Conservation (phyloP, 1,140 invertebrate species). For the Drosophila fuyamai region DNA sequence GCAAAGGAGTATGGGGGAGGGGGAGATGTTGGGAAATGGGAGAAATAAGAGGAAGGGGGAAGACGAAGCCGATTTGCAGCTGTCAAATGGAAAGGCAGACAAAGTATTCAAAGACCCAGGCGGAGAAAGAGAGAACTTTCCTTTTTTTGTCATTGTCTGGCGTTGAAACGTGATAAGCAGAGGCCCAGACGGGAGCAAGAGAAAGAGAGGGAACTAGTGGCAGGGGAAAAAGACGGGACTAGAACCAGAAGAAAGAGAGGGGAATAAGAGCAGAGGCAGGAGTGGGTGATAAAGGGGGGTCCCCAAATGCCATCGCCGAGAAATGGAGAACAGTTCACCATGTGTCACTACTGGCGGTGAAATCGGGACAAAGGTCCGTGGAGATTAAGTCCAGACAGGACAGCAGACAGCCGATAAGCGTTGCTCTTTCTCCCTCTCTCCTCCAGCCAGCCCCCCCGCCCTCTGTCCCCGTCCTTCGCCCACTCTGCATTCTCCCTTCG, state of each 20-base stretch:
- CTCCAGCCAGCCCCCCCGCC: not conserved
- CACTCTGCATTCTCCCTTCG: conserved; percentile 8
- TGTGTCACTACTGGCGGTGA: conserved; percentile 54
- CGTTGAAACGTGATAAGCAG: conserved; percentile 62
- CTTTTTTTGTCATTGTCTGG: conserved; percentile 65
- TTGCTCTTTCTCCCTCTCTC: conserved; percentile 4
- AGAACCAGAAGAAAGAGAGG: conserved; percentile 1
- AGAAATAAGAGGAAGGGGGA: not conserved
- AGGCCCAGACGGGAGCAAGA: conserved; percentile 26
- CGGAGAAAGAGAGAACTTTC: conserved; percentile 33
- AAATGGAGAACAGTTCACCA: conserved; percentile 20
- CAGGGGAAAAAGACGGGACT: not conserved
- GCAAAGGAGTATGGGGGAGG: not conserved
- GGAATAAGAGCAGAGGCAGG: too few relatives aligned
- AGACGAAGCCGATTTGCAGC: conserved; percentile 59
- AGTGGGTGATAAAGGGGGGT: not conserved
- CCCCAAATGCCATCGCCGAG: conserved; percentile 16
- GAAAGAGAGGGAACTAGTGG: not conserved
- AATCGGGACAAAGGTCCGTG: conserved; percentile 53
- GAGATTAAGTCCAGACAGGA: conserved; percentile 69
- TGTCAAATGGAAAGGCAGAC: conserved; percentile 64
- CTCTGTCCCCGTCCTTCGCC: not conserved
- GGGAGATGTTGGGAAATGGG: not conserved
- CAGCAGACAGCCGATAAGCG: conserved; percentile 45
- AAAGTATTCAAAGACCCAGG: conserved; percentile 21